Conservation (phyloP, 1,140 invertebrate species). For the Bombus sibiricus region DNA sequence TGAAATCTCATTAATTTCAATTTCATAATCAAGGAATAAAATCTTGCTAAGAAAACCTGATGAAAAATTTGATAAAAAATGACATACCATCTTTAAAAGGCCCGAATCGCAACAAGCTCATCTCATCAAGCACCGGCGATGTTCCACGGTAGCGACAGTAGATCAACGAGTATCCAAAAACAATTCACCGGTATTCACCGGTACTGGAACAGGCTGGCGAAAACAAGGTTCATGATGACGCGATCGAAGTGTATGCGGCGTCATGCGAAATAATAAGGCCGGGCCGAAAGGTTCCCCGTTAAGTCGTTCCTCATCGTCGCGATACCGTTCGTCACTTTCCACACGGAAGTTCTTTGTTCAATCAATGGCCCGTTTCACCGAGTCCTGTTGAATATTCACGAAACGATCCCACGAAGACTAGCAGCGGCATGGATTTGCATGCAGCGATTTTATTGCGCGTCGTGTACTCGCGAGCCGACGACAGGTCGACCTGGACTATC, state of each 20-base stretch:
- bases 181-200: neutral
- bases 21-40: no score
- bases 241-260: neutral
- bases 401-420: constrained; percentile 5
- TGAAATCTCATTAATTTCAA: no score
- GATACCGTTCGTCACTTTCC: neutral
- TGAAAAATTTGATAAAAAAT: no score
- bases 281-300: neutral
- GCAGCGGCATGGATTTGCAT: neutral
- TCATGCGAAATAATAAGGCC: constrained; percentile 3
- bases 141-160: neutral
- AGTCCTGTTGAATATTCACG: constrained; percentile 41
- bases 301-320: constrained; percentile 6
- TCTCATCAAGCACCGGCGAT: constrained; percentile 12
- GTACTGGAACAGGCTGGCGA: neutral
- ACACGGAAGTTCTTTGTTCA: constrained; percentile 12
- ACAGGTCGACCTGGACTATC: neutral
- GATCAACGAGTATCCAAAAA: neutral
- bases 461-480: neutral
- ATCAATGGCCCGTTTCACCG: neutral
- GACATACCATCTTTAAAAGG: constrained; percentile 71
- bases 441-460: constrained; percentile 24
- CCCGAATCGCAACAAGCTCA: constrained; percentile 73
- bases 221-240: neutral
- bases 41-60: no score